Conservation (phyloP, 1,140 invertebrate species). For the Ephestia elutella region DNA sequence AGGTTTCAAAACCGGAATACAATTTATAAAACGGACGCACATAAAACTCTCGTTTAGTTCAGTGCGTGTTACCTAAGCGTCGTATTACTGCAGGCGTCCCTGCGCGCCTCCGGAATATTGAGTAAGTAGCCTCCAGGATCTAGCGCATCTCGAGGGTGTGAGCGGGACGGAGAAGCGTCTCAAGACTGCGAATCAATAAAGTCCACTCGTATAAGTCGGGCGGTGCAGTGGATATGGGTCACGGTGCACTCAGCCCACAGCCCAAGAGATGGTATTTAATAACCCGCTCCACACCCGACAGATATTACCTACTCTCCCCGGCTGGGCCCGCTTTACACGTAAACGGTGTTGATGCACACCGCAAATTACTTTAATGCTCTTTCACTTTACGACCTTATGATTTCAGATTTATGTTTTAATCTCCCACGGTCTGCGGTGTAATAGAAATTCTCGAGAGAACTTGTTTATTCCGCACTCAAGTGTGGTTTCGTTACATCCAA, state of each 20-base stretch:
- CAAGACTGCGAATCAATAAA: conserved; percentile 73
- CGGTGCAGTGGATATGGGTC: conserved; percentile 68
- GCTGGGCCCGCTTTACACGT: conserved; percentile 10
- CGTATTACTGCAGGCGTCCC: conserved; percentile 52
- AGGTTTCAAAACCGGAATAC: conserved; percentile 15
- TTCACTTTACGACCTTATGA: conserved; percentile 1
- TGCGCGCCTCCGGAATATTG: conserved; percentile 58
- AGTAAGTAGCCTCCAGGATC: conserved; percentile 57
- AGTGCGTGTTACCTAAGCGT: conserved; percentile 49
- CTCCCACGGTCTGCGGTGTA: not conserved
- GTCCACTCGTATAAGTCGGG: conserved; percentile 67
- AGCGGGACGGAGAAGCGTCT: conserved; percentile 55
- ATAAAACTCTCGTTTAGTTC: conserved; percentile 32
- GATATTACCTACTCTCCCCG: conserved; percentile 37
- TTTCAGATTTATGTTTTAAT: conserved; percentile 2
- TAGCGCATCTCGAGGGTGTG: conserved; percentile 28
- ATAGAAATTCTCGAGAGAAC: not conserved
- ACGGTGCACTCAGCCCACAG: conserved; percentile 52
- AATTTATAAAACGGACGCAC: conserved; percentile 26
- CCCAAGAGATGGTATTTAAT: conserved; percentile 61
- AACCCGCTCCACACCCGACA: conserved; percentile 47
- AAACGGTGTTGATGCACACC: conserved; percentile 12
- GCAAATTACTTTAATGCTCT: conserved; percentile 1
- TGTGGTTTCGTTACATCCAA: not conserved
- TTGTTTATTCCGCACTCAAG: not conserved